phyloP scores from a whole-genome alignment of 2,888 invertebrate species.

The Thumatha senex region DNA sequence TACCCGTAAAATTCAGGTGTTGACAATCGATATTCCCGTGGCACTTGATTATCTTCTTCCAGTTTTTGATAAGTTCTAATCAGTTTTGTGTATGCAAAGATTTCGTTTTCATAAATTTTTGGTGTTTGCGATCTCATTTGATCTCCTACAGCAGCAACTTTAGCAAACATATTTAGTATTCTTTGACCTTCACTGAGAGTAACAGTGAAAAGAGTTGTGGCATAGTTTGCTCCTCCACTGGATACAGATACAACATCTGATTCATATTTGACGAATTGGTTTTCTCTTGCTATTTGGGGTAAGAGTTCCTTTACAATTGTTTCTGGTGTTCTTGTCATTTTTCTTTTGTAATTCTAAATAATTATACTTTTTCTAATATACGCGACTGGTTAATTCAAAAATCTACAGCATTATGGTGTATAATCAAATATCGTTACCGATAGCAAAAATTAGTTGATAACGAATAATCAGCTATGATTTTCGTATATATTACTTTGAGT shows the following conservation, averaged over 20 bases:
- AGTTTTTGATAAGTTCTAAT: constrained; percentile 40
- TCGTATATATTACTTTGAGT: neutral
- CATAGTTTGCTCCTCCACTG: constrained; percentile 1
- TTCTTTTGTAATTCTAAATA: neutral
- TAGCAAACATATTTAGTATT: constrained; percentile 1
- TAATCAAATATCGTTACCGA: neutral
- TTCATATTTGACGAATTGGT: constrained; percentile 26
- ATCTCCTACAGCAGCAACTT: neutral
- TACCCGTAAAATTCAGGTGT: constrained; percentile 54
- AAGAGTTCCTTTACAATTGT: constrained; percentile 16
- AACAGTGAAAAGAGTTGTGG: neutral
- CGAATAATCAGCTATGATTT: neutral
- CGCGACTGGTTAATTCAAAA: neutral
- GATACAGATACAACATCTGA: constrained; percentile 28
- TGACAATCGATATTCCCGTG: constrained; percentile 40
- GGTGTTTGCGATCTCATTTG: neutral
- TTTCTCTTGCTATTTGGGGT: constrained; percentile 31
- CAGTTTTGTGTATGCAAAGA: constrained; percentile 48
- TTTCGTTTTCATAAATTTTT: constrained; percentile 44
- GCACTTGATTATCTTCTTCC: constrained; percentile 42
- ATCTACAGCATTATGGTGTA: neutral
- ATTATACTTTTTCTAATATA: too few relatives aligned
- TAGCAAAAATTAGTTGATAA: neutral
- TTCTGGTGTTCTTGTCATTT: neutral
- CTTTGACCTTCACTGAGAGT: neutral